Evolutionary conservation across 2,888 invertebrate genomes (phyloP).

Genomic region (Augiades crinisus): DNA sequence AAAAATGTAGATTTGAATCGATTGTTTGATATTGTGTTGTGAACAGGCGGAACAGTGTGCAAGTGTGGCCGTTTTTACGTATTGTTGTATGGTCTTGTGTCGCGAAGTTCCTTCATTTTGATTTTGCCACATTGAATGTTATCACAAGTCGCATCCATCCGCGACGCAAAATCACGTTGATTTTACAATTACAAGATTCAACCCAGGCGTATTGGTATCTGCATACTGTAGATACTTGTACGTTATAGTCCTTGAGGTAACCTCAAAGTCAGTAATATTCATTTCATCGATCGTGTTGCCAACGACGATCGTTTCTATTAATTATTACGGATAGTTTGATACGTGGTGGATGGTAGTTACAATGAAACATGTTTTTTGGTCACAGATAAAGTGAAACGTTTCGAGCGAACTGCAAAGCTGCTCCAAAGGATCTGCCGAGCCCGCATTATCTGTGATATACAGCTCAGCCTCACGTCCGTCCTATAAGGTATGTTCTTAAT

Average conservation of each 20-base stretch:
- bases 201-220: constrained; percentile 30
- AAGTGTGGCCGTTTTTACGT: constrained; percentile 20
- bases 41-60: constrained; percentile 28
- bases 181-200: constrained; percentile 34
- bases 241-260: constrained; percentile 49
- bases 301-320: constrained; percentile 15
- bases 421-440: constrained; percentile 78
- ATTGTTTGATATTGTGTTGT: constrained; percentile 41
- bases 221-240: constrained; percentile 28
- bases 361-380: constrained; percentile 28
- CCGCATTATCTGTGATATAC: constrained; percentile 82
- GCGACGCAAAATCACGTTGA: constrained; percentile 51
- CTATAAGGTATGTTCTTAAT: constrained; percentile 64
- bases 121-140: constrained; percentile 37
- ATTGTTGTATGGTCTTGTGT: constrained; percentile 48
- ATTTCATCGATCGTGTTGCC: constrained; percentile 27
- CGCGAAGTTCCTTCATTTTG: constrained; percentile 45
- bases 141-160: constrained; percentile 46
- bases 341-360: neutral
- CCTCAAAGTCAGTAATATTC: constrained; percentile 51
- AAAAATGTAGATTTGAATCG: constrained; percentile 44
- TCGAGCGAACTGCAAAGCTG: constrained; percentile 78
- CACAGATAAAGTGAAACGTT: constrained; percentile 62
- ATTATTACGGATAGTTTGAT: neutral
- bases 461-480: constrained; percentile 82